Percentiles rank a stretch among this genome's conserved stretches.
phyloP scores from a whole-genome alignment of 1,140 invertebrate genomes.

The Mycetomoellerius zeteki region DNA sequence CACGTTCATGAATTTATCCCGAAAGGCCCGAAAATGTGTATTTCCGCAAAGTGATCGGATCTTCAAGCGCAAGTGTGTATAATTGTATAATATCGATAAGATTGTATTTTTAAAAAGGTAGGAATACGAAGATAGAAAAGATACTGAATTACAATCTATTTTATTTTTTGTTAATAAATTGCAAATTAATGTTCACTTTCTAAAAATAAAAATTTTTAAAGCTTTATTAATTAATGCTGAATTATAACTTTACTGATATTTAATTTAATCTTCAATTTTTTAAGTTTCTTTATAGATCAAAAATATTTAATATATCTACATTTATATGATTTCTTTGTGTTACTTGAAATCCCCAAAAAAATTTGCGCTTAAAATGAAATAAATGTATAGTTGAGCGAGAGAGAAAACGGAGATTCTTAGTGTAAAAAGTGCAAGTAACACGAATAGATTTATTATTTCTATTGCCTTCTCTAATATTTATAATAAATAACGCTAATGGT shows the following conservation, averaged over 20 bases:
- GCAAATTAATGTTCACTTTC: too few species aligned
- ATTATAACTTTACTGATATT: neutral
- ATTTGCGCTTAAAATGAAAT: too few species aligned
- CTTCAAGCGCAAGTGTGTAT: neutral
- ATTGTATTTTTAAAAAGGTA: conserved; percentile 15
- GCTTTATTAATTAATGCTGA: too few species aligned
- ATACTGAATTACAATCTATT: neutral
- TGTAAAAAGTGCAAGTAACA: too few species aligned
- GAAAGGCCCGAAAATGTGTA: neutral
- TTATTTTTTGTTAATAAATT: too few species aligned
- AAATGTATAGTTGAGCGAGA: too few species aligned
- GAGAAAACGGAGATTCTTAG: too few species aligned
- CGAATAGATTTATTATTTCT: neutral
- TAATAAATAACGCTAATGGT: neutral
- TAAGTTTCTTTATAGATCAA: neutral
- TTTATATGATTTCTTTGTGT: neutral
- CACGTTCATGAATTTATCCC: conserved; percentile 11
- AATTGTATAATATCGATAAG: conserved; percentile 15
- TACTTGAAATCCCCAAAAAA: too few species aligned
- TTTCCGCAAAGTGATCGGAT: neutral
- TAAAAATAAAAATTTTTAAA: too few species aligned
- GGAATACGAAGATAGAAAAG: neutral
- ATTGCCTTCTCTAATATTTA: neutral
- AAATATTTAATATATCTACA: neutral
- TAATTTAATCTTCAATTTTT: neutral